Evolutionary conservation across 2,888 invertebrate genomes (phyloP).

Genomic region (Fabriciana adippe): DNA sequence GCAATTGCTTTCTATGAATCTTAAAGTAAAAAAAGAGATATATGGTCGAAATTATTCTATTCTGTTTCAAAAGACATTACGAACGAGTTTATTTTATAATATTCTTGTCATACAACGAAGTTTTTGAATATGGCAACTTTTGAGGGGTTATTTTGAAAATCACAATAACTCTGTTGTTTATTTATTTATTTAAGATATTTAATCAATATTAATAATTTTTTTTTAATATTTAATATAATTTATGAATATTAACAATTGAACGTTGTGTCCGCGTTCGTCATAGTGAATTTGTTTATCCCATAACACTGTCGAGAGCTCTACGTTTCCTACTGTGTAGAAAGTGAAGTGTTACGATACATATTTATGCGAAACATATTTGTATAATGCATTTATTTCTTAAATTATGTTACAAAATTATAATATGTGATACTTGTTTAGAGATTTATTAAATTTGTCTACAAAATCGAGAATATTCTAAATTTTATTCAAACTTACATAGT

Average conservation of each 20-base stretch:
- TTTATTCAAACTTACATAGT: neutral
- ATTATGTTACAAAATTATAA: conserved; percentile 5
- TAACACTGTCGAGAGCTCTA: neutral
- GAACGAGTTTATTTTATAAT: neutral
- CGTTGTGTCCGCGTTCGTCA: conserved; percentile 17
- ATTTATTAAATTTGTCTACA: neutral
- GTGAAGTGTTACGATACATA: neutral
- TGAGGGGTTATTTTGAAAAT: conserved; percentile 1
- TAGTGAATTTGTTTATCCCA: conserved; percentile 7
- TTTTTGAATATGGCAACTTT: conserved; percentile 12
- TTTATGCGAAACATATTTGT: neutral
- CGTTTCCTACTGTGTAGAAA: neutral
- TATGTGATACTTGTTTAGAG: conserved; percentile 4
- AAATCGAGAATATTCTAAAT: neutral
- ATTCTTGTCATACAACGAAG: conserved; percentile 6
- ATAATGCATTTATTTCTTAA: conserved; percentile 18
- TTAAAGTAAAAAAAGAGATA: no score
- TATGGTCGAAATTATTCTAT: no score
- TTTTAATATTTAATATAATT: neutral
- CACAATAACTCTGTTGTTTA: neutral
- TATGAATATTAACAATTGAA: conserved; percentile 7
- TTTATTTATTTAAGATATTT: neutral
- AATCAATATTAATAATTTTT: neutral
- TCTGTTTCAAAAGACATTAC: no score
- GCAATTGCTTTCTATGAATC: conserved; percentile 1